Percentiles rank a stretch among this genome's conserved stretches.
phyloP scores from a whole-genome alignment of 1,140 invertebrate species.

The Samia ricini region DNA sequence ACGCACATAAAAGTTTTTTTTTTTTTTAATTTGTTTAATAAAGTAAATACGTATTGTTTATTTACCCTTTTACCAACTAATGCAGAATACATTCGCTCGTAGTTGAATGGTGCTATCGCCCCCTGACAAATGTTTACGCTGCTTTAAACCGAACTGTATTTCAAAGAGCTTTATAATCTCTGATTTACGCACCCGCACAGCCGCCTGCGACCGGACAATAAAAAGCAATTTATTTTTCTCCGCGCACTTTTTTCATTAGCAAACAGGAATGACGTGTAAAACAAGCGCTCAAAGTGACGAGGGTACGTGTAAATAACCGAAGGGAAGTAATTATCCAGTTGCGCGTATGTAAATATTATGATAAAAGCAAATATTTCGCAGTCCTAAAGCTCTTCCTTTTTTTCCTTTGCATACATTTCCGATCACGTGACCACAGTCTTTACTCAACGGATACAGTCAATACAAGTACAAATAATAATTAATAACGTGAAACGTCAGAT shows the following conservation, averaged over 20 bases:
- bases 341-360: conserved; percentile 32
- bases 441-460: too few relatives aligned
- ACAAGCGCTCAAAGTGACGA: conserved; percentile 60
- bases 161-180: conserved; percentile 48
- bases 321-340: conserved; percentile 57
- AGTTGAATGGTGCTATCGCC: conserved; percentile 28
- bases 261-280: conserved; percentile 67
- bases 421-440: too few relatives aligned
- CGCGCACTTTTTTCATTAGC: conserved; percentile 67
- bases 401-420: conserved; percentile 2
- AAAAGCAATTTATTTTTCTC: conserved; percentile 64
- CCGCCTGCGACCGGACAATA: conserved; percentile 48
- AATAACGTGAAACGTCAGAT: too few relatives aligned
- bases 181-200: conserved; percentile 52
- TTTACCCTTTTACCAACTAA: neutral
- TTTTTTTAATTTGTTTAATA: neutral
- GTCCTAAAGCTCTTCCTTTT: neutral
- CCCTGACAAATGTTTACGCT: conserved; percentile 38
- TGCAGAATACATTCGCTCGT: conserved; percentile 3
- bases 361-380: conserved; percentile 12
- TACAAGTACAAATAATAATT: too few relatives aligned
- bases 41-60: neutral
- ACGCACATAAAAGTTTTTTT: neutral
- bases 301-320: conserved; percentile 64
- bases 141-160: conserved; percentile 39